These are phyloP conservation scores for Ctena decussata DNA, from an alignment of 2,888 invertebrate genomes.

Conservation along the genomic window DNA sequence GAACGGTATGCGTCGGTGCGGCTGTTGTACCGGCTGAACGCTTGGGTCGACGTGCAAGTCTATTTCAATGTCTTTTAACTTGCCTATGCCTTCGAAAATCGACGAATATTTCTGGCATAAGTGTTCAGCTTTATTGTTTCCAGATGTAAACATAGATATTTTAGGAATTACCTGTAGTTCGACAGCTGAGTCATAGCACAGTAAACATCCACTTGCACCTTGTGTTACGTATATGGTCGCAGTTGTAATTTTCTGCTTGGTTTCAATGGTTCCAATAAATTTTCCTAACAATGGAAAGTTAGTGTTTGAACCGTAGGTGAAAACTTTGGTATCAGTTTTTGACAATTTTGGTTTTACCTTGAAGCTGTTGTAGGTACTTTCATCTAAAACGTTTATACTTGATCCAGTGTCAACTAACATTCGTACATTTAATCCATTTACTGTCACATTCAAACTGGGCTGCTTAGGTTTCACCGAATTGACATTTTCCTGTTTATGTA, in stretches of 20 bases:
- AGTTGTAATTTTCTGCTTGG: conserved; percentile 15
- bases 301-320: conserved; percentile 44
- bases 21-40: conserved; percentile 54
- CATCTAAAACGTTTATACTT: conserved; percentile 58
- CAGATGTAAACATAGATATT: too few species aligned
- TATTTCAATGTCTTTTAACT: conserved; percentile 42
- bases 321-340: conserved; percentile 18
- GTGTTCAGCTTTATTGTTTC: not conserved
- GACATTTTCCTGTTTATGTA: not conserved
- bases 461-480: conserved; percentile 11
- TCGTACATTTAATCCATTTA: not conserved
- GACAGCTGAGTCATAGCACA: conserved; percentile 42
- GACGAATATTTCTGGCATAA: conserved; percentile 27
- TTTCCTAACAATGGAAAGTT: conserved; percentile 21
- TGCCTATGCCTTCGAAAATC: conserved; percentile 52
- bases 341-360: conserved; percentile 26
- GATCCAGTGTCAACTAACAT: conserved; percentile 52
- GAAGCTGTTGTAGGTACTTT: conserved; percentile 36
- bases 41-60: conserved; percentile 62
- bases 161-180: conserved; percentile 41
- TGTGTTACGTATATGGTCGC: conserved; percentile 47
- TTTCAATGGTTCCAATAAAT: conserved; percentile 34
- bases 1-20: conserved; percentile 58
- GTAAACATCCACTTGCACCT: conserved; percentile 39
- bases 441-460: conserved; percentile 2